Base-by-base conservation (phyloP, 2,113 vertebrate genomes). In the Macquaria ambigua region DNA sequence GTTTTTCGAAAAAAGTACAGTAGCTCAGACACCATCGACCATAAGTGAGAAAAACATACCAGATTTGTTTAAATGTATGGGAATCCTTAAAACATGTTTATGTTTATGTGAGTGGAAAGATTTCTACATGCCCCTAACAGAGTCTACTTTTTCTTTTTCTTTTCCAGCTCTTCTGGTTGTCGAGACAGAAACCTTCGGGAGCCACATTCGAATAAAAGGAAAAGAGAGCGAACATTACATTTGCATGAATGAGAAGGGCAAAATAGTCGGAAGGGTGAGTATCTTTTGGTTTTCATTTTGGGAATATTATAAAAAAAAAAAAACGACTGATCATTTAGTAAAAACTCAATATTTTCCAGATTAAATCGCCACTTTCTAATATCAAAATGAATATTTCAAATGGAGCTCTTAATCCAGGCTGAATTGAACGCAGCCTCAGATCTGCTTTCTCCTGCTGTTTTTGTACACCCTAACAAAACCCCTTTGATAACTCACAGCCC, bases 141-240 rank as follows among this genome's bases (percentile, higher is more conserved):
- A 58, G 21, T 84, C 28, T 58, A 4, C 14, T 59, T 71, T 61
- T 61, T 70, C 67, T 62, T 74, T 87, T 75, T 31, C 14, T n/a
- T n/a, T 77, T 94, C 11, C 93, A 97, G 96, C 96, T 84, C 95
- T 97, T 37, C 96, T 97, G 15, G 94, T 96, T 11, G 96, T 96
- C 4, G 96, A 97, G 91, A 96, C 96, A 3, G 96, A 97, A 85
- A 96, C 96, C 1, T 97, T 96, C 23, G 96, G 96, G 43, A 97
- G 96, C 87, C 96, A 95, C 62, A 93, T 97, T 53, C 94, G 96
- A 82, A 96, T 96, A 88, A 96, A 96, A 87, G 96, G 96, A 52
- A 96, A 96, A 69, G 96, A 97, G 87, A 97, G 95, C n/a, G 94
- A 95, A 9, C 93, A 96, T 83, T 97, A 96, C 92, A 96, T 97